Percentiles rank a stretch among this genome's conserved stretches.
These are phyloP conservation scores for Megaleporinus macrocephalus DNA, from an alignment of 2,113 vertebrate genomes.

Conservation along the genomic window DNA sequence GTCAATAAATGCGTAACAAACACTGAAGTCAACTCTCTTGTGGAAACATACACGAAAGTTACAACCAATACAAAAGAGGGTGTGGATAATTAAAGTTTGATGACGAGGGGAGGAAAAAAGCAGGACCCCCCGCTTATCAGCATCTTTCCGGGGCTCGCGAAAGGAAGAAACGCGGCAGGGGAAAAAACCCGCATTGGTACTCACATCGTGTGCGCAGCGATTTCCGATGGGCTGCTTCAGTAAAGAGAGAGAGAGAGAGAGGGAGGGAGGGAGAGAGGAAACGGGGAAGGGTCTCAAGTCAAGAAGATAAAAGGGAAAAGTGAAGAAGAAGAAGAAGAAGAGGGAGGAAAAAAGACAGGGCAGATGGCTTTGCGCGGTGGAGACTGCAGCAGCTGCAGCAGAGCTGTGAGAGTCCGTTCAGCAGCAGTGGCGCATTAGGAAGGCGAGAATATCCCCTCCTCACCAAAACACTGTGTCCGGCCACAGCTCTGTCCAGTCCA, in stretches of 20 bases:
- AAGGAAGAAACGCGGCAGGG: slow-evolving; percentile 22
- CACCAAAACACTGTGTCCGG: background rate
- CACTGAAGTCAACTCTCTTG: background rate
- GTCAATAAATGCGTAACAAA: slow-evolving; percentile 17
- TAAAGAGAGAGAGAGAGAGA: slow-evolving; percentile 34
- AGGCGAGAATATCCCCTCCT: slow-evolving; percentile 59
- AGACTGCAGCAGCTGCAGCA: slow-evolving; percentile 50
- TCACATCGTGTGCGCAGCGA: slow-evolving; percentile 79
- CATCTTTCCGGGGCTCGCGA: background rate
- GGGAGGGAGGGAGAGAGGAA: slow-evolving; percentile 51
- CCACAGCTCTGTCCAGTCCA: background rate
- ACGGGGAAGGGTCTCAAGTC: slow-evolving; percentile 50
- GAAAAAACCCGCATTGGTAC: slow-evolving; percentile 72
- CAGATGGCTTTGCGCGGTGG: slow-evolving; percentile 26
- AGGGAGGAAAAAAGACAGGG: slow-evolving; percentile 39
- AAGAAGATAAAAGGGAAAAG: slow-evolving; percentile 13
- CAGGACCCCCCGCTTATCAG: background rate
- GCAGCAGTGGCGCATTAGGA: slow-evolving; percentile 69
- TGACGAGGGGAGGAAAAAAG: background rate
- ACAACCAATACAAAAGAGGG: background rate
- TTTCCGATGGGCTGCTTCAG: slow-evolving; percentile 67
- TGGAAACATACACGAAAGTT: background rate
- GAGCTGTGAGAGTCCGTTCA: slow-evolving; percentile 54
- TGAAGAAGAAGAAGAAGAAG: slow-evolving; percentile 32
- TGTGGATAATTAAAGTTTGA: background rate